A percentile compares a stretch with the other conserved stretches of the same genome.
These are phyloP conservation scores for Steromphala cineraria DNA, from an alignment of 2,888 invertebrate genomes.

Conservation along the genomic window DNA sequence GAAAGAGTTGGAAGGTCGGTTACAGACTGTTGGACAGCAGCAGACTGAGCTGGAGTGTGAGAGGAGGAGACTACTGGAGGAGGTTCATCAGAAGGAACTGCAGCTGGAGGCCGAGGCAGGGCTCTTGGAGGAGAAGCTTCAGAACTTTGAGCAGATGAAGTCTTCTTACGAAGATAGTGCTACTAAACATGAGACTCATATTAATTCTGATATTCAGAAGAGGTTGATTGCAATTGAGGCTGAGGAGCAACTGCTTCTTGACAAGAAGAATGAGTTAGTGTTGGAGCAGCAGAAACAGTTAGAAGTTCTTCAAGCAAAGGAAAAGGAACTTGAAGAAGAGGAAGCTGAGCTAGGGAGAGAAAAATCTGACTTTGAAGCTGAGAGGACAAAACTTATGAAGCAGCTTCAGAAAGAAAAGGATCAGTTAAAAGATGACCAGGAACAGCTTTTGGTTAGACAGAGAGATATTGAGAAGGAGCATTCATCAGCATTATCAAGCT, in stretches of 20 bases:
- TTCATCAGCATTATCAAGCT: neutral
- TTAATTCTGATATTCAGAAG: neutral
- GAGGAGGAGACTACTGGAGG: neutral
- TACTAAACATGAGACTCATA: neutral
- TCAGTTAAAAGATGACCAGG: neutral
- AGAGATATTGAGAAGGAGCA: slow-evolving; percentile 5
- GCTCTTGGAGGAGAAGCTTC: neutral
- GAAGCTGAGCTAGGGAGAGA: slow-evolving; percentile 21
- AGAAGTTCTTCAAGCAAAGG: neutral
- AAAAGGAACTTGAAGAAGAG: slow-evolving; percentile 13
- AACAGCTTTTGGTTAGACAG: neutral
- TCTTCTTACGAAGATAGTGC: neutral
- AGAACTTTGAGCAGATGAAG: neutral
- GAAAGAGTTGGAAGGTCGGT: slow-evolving; percentile 25
- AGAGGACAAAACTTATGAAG: slow-evolving; percentile 23
- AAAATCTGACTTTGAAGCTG: slow-evolving; percentile 22
- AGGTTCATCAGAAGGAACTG: slow-evolving; percentile 17
- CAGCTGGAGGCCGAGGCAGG: neutral
- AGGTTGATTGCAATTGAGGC: neutral
- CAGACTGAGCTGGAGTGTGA: slow-evolving; percentile 6
- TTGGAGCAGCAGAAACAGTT: neutral
- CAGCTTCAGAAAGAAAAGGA: neutral
- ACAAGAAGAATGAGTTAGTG: neutral
- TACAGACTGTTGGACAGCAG: slow-evolving; percentile 24
- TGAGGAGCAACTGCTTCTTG: neutral